Evolutionary conservation across 2,888 invertebrate genomes (phyloP).

Genomic region (Apotomis turbidana): DNA sequence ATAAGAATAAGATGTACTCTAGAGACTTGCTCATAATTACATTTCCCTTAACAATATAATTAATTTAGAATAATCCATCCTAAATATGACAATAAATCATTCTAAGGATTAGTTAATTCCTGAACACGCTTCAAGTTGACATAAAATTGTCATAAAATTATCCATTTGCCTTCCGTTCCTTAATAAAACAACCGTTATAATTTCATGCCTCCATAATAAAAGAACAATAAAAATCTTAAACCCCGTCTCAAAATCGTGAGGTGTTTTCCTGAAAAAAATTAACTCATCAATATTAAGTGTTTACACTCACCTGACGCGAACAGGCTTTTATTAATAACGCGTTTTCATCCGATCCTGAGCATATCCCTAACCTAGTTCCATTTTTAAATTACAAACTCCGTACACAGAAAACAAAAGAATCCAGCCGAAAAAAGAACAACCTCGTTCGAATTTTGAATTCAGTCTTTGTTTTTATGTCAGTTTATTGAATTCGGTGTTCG

Average conservation of each 20-base stretch:
- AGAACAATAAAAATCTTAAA: conserved; percentile 27
- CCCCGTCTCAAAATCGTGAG: conserved; percentile 8
- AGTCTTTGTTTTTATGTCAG: conserved; percentile 48
- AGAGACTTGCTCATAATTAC: too few relatives aligned
- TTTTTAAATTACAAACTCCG: conserved; percentile 49
- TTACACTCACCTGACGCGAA: conserved; percentile 45
- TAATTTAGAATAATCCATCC: too few relatives aligned
- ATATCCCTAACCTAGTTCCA: conserved; percentile 59
- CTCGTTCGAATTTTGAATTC: conserved; percentile 45
- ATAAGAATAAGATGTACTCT: too few relatives aligned
- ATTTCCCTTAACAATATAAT: too few relatives aligned
- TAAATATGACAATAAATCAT: background rate
- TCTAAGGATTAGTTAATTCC: background rate
- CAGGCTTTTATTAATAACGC: conserved; percentile 60
- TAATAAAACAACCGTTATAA: conserved; percentile 13
- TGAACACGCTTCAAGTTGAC: background rate
- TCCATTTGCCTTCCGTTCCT: background rate
- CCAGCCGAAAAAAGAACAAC: conserved; percentile 32
- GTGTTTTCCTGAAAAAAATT: conserved; percentile 26
- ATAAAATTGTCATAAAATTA: conserved; percentile 17
- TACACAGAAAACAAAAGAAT: conserved; percentile 42
- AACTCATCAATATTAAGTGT: conserved; percentile 55
- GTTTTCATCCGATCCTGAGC: conserved; percentile 53
- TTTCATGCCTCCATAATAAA: conserved; percentile 17
- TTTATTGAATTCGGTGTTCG: conserved; percentile 51